phyloP scores from a whole-genome alignment of 2,888 invertebrate species.

The Drosophila borborema region DNA sequence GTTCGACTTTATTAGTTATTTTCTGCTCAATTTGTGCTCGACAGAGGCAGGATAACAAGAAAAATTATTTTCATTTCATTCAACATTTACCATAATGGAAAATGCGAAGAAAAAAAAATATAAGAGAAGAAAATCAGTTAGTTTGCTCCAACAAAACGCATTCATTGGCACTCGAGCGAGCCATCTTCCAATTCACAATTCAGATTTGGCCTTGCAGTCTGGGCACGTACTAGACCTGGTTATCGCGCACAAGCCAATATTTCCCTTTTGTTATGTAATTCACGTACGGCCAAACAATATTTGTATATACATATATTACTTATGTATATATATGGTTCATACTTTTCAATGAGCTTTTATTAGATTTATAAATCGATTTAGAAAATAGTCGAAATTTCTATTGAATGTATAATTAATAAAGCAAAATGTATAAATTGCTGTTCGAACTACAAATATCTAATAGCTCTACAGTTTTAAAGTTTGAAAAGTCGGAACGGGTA shows the following conservation, averaged over 20 bases:
- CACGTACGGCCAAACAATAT: not conserved
- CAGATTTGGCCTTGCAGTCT: constrained; percentile 38
- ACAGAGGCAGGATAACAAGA: constrained; percentile 80
- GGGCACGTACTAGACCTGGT: constrained; percentile 54
- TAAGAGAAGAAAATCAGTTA: constrained; percentile 3
- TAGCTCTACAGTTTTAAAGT: not conserved
- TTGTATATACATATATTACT: not conserved
- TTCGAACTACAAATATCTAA: too few relatives aligned
- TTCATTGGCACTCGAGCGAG: constrained; percentile 55
- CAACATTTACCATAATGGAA: constrained; percentile 72
- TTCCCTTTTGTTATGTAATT: constrained; percentile 12
- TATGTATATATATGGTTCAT: not conserved
- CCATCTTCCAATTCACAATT: constrained; percentile 35
- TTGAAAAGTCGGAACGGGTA: not conserved
- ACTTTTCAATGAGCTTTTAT: not conserved
- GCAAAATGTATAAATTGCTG: not conserved
- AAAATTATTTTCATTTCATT: constrained; percentile 81
- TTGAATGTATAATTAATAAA: not conserved
- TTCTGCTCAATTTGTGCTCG: constrained; percentile 83
- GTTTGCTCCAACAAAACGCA: constrained; percentile 41
- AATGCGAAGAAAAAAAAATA: constrained; percentile 25
- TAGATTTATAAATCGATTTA: not conserved
- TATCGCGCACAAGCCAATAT: constrained; percentile 11
- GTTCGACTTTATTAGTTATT: constrained; percentile 83
- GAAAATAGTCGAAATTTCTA: not conserved